A percentile compares a stretch with the other conserved stretches of the same genome.
These are phyloP conservation scores for Tetramorium parvispinum DNA, from an alignment of 1,140 invertebrate species.

Conservation along the genomic window DNA sequence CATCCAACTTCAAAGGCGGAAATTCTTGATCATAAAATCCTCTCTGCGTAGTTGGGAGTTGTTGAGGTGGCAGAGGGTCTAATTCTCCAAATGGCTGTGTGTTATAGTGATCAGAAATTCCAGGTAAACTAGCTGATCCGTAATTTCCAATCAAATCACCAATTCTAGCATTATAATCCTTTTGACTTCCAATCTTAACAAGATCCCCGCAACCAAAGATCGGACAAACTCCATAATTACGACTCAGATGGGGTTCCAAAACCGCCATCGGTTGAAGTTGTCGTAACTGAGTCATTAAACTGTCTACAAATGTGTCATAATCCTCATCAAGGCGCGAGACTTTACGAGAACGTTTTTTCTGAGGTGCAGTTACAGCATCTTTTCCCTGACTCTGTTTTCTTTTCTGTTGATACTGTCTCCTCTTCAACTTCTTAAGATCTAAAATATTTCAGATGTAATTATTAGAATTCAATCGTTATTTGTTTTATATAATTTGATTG, in stretches of 20 bases:
- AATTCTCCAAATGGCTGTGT: constrained; percentile 93
- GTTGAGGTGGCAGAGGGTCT: constrained; percentile 90
- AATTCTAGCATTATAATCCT: constrained; percentile 89
- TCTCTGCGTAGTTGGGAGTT: constrained; percentile 91
- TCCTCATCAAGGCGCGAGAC: constrained; percentile 95
- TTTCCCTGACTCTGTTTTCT: constrained; percentile 89
- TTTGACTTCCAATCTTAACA: constrained; percentile 89
- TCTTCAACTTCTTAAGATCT: constrained; percentile 92
- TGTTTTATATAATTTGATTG: background rate
- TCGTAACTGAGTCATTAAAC: constrained; percentile 93
- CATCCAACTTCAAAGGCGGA: constrained; percentile 91
- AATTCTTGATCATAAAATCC: constrained; percentile 98
- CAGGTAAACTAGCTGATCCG: constrained; percentile 90
- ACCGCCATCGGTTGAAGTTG: constrained; percentile 94
- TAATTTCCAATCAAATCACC: constrained; percentile 93
- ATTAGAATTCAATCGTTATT: background rate
- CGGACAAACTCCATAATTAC: constrained; percentile 93
- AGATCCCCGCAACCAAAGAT: constrained; percentile 93
- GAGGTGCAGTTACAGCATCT: constrained; percentile 85
- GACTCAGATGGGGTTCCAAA: constrained; percentile 93
- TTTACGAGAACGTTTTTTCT: constrained; percentile 94
- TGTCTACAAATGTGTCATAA: constrained; percentile 95
- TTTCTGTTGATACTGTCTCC: constrained; percentile 94
- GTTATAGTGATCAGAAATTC: constrained; percentile 92
- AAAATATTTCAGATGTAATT: background rate